These are phyloP conservation scores for Echinometra lucunter DNA, from an alignment of 53 echinoderm and acorn worm genomes.

Conservation along the genomic window DNA sequence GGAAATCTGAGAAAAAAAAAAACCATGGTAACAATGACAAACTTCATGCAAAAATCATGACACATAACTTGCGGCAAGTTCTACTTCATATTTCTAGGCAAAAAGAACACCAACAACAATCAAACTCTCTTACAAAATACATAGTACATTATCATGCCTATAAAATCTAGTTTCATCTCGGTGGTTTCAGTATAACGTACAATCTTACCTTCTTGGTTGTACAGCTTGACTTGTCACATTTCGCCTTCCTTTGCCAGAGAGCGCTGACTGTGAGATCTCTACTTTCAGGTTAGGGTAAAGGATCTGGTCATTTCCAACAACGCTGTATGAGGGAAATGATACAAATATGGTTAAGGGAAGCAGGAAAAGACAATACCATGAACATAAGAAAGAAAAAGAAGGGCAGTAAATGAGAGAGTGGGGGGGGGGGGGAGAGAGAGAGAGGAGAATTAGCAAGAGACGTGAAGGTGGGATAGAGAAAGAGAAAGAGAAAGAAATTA, in stretches of 20 bases:
- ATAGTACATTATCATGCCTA: background rate
- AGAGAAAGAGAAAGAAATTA: too few relatives aligned
- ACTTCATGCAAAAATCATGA: too few relatives aligned
- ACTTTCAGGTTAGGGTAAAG: slow-evolving; percentile 70
- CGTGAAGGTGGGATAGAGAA: too few relatives aligned
- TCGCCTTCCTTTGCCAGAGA: slow-evolving; percentile 42
- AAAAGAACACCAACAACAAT: too few relatives aligned
- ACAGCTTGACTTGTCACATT: background rate
- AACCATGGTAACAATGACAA: too few relatives aligned
- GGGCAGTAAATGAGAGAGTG: background rate
- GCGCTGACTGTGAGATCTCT: background rate
- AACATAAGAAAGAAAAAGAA: background rate
- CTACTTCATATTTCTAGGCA: too few relatives aligned
- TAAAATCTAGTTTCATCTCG: background rate
- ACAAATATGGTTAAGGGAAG: background rate
- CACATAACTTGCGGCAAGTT: too few relatives aligned
- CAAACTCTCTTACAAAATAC: too few relatives aligned
- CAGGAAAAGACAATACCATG: too few relatives aligned
- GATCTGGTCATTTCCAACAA: slow-evolving; percentile 64
- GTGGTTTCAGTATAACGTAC: background rate
- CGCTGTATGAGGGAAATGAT: slow-evolving; percentile 16
- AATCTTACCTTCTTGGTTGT: background rate
- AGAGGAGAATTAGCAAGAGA: too few relatives aligned
- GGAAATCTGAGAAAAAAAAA: too few relatives aligned
- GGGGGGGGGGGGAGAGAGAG: too few relatives aligned